phyloP scores from a whole-genome alignment of 2,113 vertebrate genomes.

The Apeltes quadracus region DNA sequence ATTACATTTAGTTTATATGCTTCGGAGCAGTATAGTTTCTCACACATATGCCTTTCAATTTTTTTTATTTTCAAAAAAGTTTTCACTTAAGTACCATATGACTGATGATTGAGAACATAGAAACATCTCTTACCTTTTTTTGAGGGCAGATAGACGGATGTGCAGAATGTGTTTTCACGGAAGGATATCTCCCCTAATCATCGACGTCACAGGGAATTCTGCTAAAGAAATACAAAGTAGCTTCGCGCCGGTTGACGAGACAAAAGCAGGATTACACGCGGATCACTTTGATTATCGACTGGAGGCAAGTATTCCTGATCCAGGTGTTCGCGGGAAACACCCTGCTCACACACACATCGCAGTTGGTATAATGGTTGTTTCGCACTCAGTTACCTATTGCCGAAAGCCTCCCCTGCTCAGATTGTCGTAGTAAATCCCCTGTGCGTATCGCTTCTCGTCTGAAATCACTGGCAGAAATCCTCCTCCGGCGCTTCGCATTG shows the following conservation, averaged over 20 bases:
- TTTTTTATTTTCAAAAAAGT: neutral
- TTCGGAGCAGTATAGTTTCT: conserved; percentile 5
- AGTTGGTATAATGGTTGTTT: conserved; percentile 23
- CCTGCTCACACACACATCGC: conserved; percentile 19
- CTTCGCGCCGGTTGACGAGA: neutral
- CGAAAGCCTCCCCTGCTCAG: conserved; percentile 60
- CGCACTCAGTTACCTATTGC: conserved; percentile 49
- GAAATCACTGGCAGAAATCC: conserved; percentile 80
- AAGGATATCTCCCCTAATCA: conserved; percentile 32
- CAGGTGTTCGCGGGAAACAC: conserved; percentile 48
- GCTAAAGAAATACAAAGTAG: conserved; percentile 18
- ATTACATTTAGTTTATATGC: neutral
- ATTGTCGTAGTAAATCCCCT: conserved; percentile 71
- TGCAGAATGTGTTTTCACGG: conserved; percentile 30
- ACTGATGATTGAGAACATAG: neutral
- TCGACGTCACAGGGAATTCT: conserved; percentile 32
- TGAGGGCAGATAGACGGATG: conserved; percentile 23
- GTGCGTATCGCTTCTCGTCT: conserved; percentile 66
- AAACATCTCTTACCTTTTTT: conserved; percentile 57
- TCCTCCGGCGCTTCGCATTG: conserved; percentile 80
- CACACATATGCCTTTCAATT: neutral
- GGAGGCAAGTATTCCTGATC: conserved; percentile 10
- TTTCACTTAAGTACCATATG: neutral
- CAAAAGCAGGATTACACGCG: neutral
- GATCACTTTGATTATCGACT: conserved; percentile 20